Evolutionary conservation across 2,797 vertebrate species (phyloP), one percentile per base, ranked within the genome.

Genomic region (Pseudomugil gertrudae): DNA sequence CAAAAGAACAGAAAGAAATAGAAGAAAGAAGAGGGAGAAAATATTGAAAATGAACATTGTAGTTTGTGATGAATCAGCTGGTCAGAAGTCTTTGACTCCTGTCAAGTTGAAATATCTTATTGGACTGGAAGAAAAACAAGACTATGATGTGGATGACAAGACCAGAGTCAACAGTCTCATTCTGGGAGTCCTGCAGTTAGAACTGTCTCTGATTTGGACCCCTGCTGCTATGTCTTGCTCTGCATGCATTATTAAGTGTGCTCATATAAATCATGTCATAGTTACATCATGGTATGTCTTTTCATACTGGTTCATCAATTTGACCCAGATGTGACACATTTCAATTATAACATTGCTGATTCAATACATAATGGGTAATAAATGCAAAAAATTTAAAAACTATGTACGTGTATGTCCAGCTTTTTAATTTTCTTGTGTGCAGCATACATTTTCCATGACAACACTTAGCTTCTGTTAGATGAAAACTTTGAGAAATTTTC

Each of bases 41-140:
- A 80, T 35, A n/a, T 38, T 51, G 29, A 30, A 66, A 65, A 62
- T 63, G 52, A 83, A 63, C 3, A n/a, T 17, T 72, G 76, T 50
- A 59, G 62, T 74, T 57, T 52, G 60, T 54, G 80, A 78, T 57
- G 29, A 33, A 58, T 35, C 64, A 63, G 71, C 58, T 54, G 73
- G 62, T 30, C 55, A 74, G 60, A 78, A 69, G 67, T 76, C 69
- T 74, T 66, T n/a, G 21, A 63, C 63, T 71, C 33, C 61, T 65
- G 67, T 78, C 63, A 77, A 58, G 54, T 57, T 59, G 43, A 64
- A 69, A 76, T 55, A 57, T 86, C 56, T 70, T 64, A 67, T 47
- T 50, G 24, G 32, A 69, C 38, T 48, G 19, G 53, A 61, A 56
- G 35, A 76, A 77, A n/a, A 63, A 9, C 17, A 55, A 14, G 53